These are phyloP conservation scores for Oreochromis tanganicae DNA, from an alignment of 2,113 vertebrate species.

Conservation along the genomic window DNA sequence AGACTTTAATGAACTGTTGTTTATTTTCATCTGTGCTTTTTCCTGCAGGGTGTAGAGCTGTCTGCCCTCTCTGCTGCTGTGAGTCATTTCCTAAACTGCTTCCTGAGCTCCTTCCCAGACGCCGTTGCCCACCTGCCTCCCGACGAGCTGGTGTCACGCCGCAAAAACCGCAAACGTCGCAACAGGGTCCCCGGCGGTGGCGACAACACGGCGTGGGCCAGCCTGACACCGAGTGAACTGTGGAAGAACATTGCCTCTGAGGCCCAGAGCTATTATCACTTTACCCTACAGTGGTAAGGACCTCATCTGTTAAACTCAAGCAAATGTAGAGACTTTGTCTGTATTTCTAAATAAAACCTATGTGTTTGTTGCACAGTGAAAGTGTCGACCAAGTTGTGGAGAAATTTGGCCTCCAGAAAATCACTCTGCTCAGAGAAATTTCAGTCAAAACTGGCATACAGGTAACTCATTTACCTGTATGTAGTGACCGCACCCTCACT, in stretches of 20 bases:
- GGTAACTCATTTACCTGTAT: slow-evolving; percentile 62
- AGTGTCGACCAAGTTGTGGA: slow-evolving; percentile 92
- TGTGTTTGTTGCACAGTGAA: slow-evolving; percentile 73
- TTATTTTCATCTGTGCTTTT: background rate
- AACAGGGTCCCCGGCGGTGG: slow-evolving; percentile 84
- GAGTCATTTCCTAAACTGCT: slow-evolving; percentile 98
- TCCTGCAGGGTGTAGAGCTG: slow-evolving; percentile 86
- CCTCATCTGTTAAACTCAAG: background rate
- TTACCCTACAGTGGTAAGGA: slow-evolving; percentile 83
- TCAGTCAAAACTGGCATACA: slow-evolving; percentile 95
- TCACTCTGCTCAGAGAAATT: slow-evolving; percentile 90
- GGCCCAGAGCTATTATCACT: slow-evolving; percentile 89
- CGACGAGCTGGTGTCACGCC: slow-evolving; percentile 92
- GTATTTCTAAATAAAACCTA: background rate
- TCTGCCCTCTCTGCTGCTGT: slow-evolving; percentile 93
- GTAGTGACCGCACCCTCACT: too few relatives aligned
- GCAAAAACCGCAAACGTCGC: slow-evolving; percentile 89
- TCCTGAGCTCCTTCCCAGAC: slow-evolving; percentile 93
- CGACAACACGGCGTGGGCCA: slow-evolving; percentile 94
- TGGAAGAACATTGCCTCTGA: slow-evolving; percentile 93
- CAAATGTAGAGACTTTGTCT: background rate
- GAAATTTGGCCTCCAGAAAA: slow-evolving; percentile 89
- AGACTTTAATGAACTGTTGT: background rate
- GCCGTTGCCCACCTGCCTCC: slow-evolving; percentile 89
- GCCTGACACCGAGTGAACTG: slow-evolving; percentile 88